Percentiles rank a stretch among this genome's conserved stretches.
phyloP scores from a whole-genome alignment of 2,113 vertebrate species.

The Morone chrysops region DNA sequence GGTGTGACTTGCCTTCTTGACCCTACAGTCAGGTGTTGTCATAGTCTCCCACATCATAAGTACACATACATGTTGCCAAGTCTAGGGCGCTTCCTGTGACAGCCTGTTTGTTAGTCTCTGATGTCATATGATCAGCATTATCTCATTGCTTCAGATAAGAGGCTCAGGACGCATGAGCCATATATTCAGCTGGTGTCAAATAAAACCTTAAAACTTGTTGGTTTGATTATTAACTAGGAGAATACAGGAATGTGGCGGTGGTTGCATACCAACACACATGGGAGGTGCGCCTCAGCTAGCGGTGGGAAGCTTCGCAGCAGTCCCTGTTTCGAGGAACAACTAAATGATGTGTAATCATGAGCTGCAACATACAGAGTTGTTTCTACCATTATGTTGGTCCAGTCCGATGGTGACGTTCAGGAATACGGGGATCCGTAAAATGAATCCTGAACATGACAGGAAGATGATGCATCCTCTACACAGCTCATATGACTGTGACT shows the following conservation, averaged over 20 bases:
- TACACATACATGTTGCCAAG: conserved; percentile 47
- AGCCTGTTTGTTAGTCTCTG: conserved; percentile 45
- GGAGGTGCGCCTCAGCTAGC: background rate
- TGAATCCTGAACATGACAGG: conserved; percentile 27
- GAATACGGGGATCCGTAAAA: conserved; percentile 2
- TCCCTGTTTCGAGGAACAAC: conserved; percentile 9
- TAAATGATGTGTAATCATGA: background rate
- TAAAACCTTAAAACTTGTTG: conserved; percentile 34
- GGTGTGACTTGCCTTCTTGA: conserved; percentile 64
- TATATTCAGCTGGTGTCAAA: conserved; percentile 24
- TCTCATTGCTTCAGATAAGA: conserved; percentile 52
- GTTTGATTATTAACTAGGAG: conserved; percentile 74
- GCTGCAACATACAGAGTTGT: background rate
- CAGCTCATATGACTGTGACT: conserved; percentile 52
- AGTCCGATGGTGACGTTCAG: background rate
- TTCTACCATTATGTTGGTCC: background rate
- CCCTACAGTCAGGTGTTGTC: conserved; percentile 62
- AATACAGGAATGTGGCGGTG: conserved; percentile 44
- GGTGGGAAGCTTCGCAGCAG: background rate
- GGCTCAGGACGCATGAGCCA: conserved; percentile 22
- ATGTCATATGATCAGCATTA: conserved; percentile 60
- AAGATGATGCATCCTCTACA: conserved; percentile 49
- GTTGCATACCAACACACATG: conserved; percentile 30
- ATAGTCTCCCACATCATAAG: conserved; percentile 57
- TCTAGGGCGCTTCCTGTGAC: conserved; percentile 73